Evolutionary conservation across 1,140 invertebrate species (phyloP).

Genomic region (Bombyx mori): DNA sequence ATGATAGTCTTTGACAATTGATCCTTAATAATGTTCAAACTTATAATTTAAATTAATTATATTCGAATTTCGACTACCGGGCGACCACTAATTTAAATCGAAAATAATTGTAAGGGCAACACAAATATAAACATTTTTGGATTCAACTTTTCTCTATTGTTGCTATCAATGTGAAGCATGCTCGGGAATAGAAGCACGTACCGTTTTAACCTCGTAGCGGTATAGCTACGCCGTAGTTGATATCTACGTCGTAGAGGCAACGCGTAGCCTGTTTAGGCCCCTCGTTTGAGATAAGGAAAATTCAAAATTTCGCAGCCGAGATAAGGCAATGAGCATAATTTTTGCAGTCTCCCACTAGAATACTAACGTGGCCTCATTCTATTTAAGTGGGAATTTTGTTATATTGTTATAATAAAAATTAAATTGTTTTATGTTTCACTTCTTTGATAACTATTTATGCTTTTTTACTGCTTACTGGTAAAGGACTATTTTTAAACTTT

Average conservation of each 20-base stretch:
- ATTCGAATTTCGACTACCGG: too few species aligned
- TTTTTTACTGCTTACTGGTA: too few species aligned
- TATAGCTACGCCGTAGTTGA: slow-evolving; percentile 24
- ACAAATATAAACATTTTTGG: too few species aligned
- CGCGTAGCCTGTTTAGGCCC: slow-evolving; percentile 19
- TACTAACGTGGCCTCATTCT: slow-evolving; percentile 12
- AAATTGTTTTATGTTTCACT: not conserved
- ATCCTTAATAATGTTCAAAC: too few species aligned
- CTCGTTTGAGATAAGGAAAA: slow-evolving; percentile 38
- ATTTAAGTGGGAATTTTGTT: not conserved
- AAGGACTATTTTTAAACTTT: too few species aligned
- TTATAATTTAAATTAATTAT: too few species aligned
- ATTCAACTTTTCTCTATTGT: too few species aligned
- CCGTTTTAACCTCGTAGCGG: slow-evolving; percentile 21
- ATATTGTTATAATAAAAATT: slow-evolving; percentile 1
- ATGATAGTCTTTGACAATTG: too few species aligned
- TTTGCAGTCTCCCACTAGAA: slow-evolving; percentile 14
- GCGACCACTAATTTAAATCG: too few species aligned
- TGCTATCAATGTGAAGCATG: slow-evolving; percentile 9
- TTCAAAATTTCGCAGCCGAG: slow-evolving; percentile 29
- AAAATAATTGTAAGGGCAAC: too few species aligned
- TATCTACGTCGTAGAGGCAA: slow-evolving; percentile 9
- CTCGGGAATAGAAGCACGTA: slow-evolving; percentile 17
- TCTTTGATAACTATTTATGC: not conserved
- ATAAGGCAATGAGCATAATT: slow-evolving; percentile 49